These are phyloP conservation scores for Stramonita haemastoma DNA, from an alignment of 2,888 invertebrate species.

Conservation along the genomic window DNA sequence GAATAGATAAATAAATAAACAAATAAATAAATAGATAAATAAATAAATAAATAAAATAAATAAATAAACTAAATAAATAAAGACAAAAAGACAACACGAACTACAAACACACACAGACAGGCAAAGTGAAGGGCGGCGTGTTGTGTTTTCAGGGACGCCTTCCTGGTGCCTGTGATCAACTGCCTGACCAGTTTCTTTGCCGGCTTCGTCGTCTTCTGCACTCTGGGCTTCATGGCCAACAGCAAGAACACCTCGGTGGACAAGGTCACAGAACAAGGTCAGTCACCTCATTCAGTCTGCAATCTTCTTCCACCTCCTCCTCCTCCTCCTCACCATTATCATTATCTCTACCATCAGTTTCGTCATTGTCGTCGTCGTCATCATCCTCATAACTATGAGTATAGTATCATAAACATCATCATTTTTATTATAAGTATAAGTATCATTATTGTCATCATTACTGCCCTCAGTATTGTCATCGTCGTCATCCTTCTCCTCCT, in stretches of 20 bases:
- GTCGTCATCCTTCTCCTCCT: background rate
- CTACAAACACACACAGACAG: too few species aligned
- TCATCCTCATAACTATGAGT: background rate
- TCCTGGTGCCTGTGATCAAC: slow-evolving; percentile 87
- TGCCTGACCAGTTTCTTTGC: slow-evolving; percentile 89
- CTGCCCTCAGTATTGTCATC: background rate
- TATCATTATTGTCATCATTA: background rate
- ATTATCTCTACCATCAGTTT: background rate
- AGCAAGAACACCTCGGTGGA: slow-evolving; percentile 85
- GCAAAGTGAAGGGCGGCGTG: too few species aligned
- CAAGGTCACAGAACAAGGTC: slow-evolving; percentile 78
- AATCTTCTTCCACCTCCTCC: too few species aligned
- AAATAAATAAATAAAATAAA: too few species aligned
- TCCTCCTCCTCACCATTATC: background rate
- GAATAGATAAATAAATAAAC: too few species aligned
- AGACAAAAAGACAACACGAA: too few species aligned
- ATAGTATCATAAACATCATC: background rate
- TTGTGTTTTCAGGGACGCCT: slow-evolving; percentile 82
- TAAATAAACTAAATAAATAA: too few species aligned
- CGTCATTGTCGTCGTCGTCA: background rate
- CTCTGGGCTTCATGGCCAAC: slow-evolving; percentile 83
- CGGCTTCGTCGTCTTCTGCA: slow-evolving; percentile 75
- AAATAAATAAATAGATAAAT: too few species aligned
- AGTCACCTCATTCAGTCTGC: background rate
- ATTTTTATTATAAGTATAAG: background rate